Evolutionary conservation across 2,797 vertebrate species (phyloP).

Genomic region (Halcyon badia): DNA sequence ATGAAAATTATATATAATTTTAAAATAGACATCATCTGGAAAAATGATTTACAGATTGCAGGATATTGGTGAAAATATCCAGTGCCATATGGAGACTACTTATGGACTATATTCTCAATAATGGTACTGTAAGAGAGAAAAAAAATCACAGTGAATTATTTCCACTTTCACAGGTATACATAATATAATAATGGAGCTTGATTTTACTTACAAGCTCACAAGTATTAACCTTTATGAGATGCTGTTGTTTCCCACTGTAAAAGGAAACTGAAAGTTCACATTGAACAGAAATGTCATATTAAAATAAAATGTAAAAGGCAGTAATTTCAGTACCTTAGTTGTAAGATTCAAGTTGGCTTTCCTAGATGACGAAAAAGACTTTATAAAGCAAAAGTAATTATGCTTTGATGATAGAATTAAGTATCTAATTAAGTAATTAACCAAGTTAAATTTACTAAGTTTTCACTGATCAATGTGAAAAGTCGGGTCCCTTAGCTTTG

Average conservation of each 20-base stretch:
- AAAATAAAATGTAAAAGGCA: not conserved
- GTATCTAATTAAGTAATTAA: not conserved
- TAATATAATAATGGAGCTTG: not conserved
- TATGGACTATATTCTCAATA: conserved; percentile 15
- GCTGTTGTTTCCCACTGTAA: not conserved
- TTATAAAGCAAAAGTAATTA: not conserved
- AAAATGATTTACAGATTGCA: conserved; percentile 58
- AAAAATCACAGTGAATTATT: conserved; percentile 21
- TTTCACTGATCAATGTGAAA: no score
- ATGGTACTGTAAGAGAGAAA: conserved; percentile 32
- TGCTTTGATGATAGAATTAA: not conserved
- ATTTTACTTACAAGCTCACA: not conserved
- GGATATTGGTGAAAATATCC: conserved; percentile 21
- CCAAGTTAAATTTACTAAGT: not conserved
- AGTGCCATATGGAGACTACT: conserved; percentile 57
- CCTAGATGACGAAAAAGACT: not conserved
- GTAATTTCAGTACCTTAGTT: not conserved
- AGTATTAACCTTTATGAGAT: not conserved
- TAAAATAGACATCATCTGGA: conserved; percentile 25
- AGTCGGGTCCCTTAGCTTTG: no score
- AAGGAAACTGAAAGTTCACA: not conserved
- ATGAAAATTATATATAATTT: conserved; percentile 24
- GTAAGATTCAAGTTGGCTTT: not conserved
- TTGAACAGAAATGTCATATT: not conserved
- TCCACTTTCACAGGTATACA: conserved; percentile 16